phyloP scores from a whole-genome alignment of 2,113 vertebrate species.

The Nothocercus nigrocapillus region DNA sequence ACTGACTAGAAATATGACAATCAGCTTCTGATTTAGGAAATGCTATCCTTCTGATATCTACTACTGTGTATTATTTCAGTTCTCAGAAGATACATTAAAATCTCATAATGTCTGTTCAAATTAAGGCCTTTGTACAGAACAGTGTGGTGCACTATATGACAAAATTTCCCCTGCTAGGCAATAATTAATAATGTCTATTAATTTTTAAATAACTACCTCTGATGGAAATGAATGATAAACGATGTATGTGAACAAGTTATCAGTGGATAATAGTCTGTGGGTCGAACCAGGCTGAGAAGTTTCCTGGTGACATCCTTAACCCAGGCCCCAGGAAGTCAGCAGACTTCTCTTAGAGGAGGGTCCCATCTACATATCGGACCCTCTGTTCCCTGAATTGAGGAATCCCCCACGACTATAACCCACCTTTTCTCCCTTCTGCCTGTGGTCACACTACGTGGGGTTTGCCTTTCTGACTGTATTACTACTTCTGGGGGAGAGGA shows the following conservation, averaged over 20 bases:
- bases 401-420: too few species aligned
- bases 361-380: too few species aligned
- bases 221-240: slow-evolving; percentile 37
- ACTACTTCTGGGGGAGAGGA: too few species aligned
- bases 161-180: not conserved
- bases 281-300: too few species aligned
- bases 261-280: too few species aligned
- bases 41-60: not conserved
- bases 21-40: not conserved
- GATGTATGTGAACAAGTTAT: slow-evolving; percentile 7
- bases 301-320: too few species aligned
- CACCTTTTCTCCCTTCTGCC: too few species aligned
- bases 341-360: too few species aligned
- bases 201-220: slow-evolving; percentile 33
- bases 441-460: too few species aligned
- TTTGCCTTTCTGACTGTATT: too few species aligned
- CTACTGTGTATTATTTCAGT: not conserved
- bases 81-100: slow-evolving; percentile 23
- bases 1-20: not conserved
- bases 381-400: too few species aligned
- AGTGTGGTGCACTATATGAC: not conserved
- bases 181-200: slow-evolving; percentile 5
- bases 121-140: slow-evolving; percentile 27
- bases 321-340: too few species aligned
- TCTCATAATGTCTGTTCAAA: slow-evolving; percentile 25